Conservation (phyloP, 2,797 vertebrate genomes). For the Mus minutoides region DNA sequence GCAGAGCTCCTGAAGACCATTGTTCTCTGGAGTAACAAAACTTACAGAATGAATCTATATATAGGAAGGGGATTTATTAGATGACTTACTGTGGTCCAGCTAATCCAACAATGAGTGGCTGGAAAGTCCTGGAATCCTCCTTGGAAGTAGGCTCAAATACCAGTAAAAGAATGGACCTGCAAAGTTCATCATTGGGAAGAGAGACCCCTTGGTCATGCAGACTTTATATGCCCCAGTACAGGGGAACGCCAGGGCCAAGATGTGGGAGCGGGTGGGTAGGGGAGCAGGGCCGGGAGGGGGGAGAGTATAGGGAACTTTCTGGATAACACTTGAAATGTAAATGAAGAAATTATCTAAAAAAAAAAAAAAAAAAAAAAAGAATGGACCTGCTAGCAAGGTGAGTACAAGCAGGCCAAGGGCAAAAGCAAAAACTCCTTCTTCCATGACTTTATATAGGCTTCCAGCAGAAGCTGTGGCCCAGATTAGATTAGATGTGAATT, state of each 20-base stretch:
- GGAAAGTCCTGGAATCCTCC: background rate
- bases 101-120: background rate
- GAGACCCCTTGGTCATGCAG: too few species aligned
- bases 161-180: background rate
- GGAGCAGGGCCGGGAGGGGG: too few species aligned
- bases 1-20: background rate
- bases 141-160: background rate
- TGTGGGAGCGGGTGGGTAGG: too few species aligned
- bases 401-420: background rate
- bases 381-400: background rate
- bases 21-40: background rate
- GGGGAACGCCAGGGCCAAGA: too few species aligned
- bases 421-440: background rate
- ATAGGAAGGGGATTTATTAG: background rate
- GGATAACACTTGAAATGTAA: too few species aligned
- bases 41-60: background rate
- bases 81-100: background rate
- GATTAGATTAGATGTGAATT: background rate
- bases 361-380: background rate
- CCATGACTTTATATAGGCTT: background rate
- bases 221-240: too few species aligned
- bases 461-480: background rate
- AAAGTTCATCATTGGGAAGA: too few species aligned
- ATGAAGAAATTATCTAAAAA: too few species aligned
- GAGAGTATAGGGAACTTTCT: too few species aligned